These are phyloP conservation scores for Simalia tracyae DNA, from an alignment of 2,797 vertebrate genomes.

Conservation along the genomic window DNA sequence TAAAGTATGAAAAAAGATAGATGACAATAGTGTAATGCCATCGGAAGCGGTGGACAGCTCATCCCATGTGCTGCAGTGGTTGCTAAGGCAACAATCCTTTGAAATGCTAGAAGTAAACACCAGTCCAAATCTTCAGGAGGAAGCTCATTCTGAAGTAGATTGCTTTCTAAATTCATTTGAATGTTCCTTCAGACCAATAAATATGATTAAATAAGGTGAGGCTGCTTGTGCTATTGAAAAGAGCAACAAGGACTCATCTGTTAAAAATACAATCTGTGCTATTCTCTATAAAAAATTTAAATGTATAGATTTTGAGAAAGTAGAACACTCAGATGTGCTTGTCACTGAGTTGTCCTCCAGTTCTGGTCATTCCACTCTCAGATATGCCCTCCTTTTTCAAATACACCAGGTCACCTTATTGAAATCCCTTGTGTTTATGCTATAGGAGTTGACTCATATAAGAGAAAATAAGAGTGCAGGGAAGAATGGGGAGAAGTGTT, in stretches of 20 bases:
- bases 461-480: neutral
- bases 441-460: neutral
- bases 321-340: neutral
- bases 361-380: neutral
- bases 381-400: neutral
- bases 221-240: neutral
- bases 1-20: neutral
- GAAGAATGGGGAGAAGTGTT: neutral
- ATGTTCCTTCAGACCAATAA: neutral
- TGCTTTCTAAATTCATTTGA: neutral
- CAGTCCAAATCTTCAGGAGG: slow-evolving; percentile 51
- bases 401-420: neutral
- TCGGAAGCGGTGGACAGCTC: slow-evolving; percentile 27
- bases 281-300: neutral
- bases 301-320: neutral
- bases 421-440: neutral
- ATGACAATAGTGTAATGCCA: neutral
- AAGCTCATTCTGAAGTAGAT: neutral
- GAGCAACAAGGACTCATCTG: neutral
- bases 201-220: neutral
- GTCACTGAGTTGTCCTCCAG: neutral
- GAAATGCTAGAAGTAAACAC: slow-evolving; percentile 56
- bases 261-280: neutral
- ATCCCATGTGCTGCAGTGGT: slow-evolving; percentile 51
- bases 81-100: slow-evolving; percentile 68